These are phyloP conservation scores for Phyllotreta striolata DNA, from an alignment of 2,888 invertebrate genomes.

Conservation along the genomic window DNA sequence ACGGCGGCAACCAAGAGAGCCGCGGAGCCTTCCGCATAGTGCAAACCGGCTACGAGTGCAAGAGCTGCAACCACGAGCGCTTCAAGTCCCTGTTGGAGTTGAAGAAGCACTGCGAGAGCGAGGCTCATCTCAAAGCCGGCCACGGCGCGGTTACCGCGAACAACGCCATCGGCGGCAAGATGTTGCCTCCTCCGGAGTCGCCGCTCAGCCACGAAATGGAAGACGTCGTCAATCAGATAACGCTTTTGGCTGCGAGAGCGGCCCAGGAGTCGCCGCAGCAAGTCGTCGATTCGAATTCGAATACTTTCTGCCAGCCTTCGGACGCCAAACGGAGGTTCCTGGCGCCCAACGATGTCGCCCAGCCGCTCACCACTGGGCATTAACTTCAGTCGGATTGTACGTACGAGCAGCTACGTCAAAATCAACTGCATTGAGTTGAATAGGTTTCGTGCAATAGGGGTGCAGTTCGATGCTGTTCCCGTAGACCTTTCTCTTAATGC, in stretches of 20 bases:
- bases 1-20: constrained; percentile 70
- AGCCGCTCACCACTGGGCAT: constrained; percentile 64
- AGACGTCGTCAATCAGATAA: constrained; percentile 84
- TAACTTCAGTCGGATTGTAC: constrained; percentile 53
- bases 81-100: constrained; percentile 70
- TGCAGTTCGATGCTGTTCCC: background rate
- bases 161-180: constrained; percentile 31
- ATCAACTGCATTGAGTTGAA: constrained; percentile 7
- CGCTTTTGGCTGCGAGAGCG: constrained; percentile 78
- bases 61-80: constrained; percentile 68
- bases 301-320: constrained; percentile 65
- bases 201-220: constrained; percentile 82
- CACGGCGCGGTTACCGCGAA: constrained; percentile 34
- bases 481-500: background rate
- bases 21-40: constrained; percentile 79
- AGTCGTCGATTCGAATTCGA: constrained; percentile 66
- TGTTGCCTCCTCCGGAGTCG: constrained; percentile 63
- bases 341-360: constrained; percentile 65
- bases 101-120: constrained; percentile 70
- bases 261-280: constrained; percentile 67
- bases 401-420: constrained; percentile 10
- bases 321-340: constrained; percentile 67
- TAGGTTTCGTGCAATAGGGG: constrained; percentile 11
- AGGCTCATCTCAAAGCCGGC: constrained; percentile 62
- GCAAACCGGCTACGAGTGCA: constrained; percentile 78